A percentile compares a stretch with the other conserved stretches of the same genome.
Evolutionary conservation across 2,797 vertebrate genomes (phyloP).

Genomic region (Eulemur coronatus): DNA sequence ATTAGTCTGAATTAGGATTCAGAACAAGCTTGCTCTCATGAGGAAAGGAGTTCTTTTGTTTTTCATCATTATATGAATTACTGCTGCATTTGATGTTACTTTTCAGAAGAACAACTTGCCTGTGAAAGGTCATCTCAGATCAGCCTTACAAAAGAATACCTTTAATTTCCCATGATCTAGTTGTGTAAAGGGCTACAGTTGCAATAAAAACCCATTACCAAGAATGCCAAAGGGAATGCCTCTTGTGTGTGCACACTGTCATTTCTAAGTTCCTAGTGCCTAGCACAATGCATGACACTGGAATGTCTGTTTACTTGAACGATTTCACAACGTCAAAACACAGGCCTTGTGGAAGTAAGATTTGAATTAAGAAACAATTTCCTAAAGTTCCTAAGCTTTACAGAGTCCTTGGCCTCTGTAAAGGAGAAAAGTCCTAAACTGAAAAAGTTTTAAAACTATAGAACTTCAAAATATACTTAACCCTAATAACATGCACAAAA

Average conservation of each 20-base stretch:
- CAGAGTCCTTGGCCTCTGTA: neutral
- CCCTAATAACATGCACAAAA: neutral
- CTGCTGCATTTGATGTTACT: conserved; percentile 16
- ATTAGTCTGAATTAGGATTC: conserved; percentile 17
- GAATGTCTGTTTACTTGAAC: neutral
- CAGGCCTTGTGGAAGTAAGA: neutral
- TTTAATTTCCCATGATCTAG: conserved; percentile 4
- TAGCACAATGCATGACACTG: neutral
- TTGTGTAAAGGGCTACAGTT: neutral
- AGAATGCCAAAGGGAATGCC: neutral
- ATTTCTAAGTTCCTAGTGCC: neutral
- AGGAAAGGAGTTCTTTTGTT: conserved; percentile 43
- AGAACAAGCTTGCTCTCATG: neutral
- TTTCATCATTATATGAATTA: conserved; percentile 46
- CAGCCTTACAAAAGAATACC: conserved; percentile 24
- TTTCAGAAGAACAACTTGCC: conserved; percentile 50
- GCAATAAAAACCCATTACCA: neutral
- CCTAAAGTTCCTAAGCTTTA: neutral
- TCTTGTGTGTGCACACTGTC: neutral
- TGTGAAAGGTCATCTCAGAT: conserved; percentile 62
- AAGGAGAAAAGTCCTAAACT: neutral
- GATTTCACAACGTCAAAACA: neutral
- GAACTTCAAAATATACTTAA: neutral
- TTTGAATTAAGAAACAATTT: conserved; percentile 1
- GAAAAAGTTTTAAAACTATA: neutral